Evolutionary conservation across 1,140 invertebrate species (phyloP).

Genomic region (Lepidurus couesii): DNA sequence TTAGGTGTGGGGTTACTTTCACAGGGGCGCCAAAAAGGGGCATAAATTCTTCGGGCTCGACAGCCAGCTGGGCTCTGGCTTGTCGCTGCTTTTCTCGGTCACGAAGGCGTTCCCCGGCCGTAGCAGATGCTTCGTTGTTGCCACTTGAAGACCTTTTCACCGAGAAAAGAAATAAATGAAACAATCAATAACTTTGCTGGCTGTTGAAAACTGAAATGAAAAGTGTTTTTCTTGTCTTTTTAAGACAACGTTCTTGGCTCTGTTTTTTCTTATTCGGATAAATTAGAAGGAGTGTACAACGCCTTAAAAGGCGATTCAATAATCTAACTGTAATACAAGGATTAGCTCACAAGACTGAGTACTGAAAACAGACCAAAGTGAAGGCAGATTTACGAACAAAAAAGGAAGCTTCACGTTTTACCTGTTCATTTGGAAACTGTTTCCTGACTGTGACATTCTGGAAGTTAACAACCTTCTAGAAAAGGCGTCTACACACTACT

Average conservation of each 20-base stretch:
- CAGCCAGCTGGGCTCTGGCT: slow-evolving; percentile 62
- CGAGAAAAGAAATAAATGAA: not conserved
- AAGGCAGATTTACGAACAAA: too few relatives aligned
- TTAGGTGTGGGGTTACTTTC: slow-evolving; percentile 45
- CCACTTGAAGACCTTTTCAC: not conserved
- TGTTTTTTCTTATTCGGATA: too few relatives aligned
- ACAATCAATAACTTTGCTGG: too few relatives aligned
- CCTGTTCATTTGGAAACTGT: slow-evolving; percentile 6
- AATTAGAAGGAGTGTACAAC: too few relatives aligned
- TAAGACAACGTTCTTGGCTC: too few relatives aligned
- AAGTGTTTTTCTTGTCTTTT: too few relatives aligned
- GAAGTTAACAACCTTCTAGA: not conserved
- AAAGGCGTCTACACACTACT: not conserved
- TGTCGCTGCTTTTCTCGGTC: slow-evolving; percentile 64
- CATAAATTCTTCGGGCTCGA: slow-evolving; percentile 44
- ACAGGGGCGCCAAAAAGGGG: slow-evolving; percentile 55
- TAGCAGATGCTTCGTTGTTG: not conserved
- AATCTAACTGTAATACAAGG: too few relatives aligned
- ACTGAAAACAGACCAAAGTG: too few relatives aligned
- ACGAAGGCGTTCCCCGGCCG: slow-evolving; percentile 55
- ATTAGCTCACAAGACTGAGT: too few relatives aligned
- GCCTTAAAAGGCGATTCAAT: too few relatives aligned
- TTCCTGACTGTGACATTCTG: not conserved
- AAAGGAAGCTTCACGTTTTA: not conserved
- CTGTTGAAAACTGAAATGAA: too few relatives aligned